These are phyloP conservation scores for Copidosoma floridanum DNA, from an alignment of 1,140 invertebrate species.

Conservation along the genomic window DNA sequence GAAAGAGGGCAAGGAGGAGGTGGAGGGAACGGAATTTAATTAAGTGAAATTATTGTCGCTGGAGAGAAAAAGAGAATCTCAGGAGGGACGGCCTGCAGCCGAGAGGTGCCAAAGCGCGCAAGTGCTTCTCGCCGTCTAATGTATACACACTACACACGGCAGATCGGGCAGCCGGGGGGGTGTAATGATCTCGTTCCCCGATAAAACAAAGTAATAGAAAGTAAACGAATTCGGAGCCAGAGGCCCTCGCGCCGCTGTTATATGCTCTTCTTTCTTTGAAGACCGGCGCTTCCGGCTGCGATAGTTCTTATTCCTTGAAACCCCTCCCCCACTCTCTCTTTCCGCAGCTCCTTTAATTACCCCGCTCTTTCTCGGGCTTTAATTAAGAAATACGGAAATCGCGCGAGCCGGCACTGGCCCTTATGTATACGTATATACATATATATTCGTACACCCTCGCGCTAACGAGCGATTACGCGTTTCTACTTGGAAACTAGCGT, in stretches of 20 bases:
- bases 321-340: neutral
- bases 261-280: no score
- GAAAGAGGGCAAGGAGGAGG: conserved; percentile 40
- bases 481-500: conserved; percentile 1
- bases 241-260: neutral
- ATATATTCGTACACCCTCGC: no score
- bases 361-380: conserved; percentile 6
- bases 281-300: neutral
- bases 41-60: conserved; percentile 59
- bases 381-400: conserved; percentile 30
- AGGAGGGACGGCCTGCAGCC: conserved; percentile 4
- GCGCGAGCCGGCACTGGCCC: no score
- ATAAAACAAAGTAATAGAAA: conserved; percentile 52
- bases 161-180: no score
- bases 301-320: conserved; percentile 22
- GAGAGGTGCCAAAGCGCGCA: conserved; percentile 24
- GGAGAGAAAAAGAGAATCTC: conserved; percentile 46
- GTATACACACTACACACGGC: no score
- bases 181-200: conserved; percentile 49
- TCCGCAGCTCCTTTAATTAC: conserved; percentile 26
- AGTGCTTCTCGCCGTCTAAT: no score
- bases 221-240: conserved; percentile 43
- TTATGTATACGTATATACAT: no score
- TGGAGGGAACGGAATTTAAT: conserved; percentile 59
- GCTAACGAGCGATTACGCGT: no score